Percentiles rank a stretch among this genome's conserved stretches.
Conservation (phyloP, 2,888 invertebrate species). For the Drosophila atripex region DNA sequence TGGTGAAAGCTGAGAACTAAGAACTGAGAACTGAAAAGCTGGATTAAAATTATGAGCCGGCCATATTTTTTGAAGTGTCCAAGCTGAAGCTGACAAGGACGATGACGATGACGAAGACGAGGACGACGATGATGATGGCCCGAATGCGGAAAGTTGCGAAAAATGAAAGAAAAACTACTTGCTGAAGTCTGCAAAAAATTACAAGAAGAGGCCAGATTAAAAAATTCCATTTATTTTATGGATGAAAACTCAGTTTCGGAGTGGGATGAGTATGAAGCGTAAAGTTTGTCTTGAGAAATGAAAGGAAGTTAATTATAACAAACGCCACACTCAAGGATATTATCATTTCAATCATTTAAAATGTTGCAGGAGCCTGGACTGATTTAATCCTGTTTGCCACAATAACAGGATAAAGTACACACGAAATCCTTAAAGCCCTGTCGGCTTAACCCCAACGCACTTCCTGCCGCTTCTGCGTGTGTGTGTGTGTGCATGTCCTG, state of each 20-base stretch:
- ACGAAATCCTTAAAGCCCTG: conserved; percentile 36
- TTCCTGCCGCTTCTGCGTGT: conserved; percentile 25
- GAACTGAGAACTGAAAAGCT: conserved; percentile 41
- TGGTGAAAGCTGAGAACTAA: background rate
- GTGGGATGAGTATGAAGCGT: conserved; percentile 22
- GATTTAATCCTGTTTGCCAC: conserved; percentile 7
- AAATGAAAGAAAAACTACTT: conserved; percentile 45
- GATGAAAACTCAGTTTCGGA: conserved; percentile 12
- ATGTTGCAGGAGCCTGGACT: conserved; percentile 4
- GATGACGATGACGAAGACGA: conserved; percentile 34
- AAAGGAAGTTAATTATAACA: conserved; percentile 16
- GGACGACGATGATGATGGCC: conserved; percentile 23
- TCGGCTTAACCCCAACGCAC: conserved; percentile 41
- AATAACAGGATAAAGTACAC: conserved; percentile 16
- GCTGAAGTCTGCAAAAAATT: conserved; percentile 51
- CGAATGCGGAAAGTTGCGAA: conserved; percentile 16
- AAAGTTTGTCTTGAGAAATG: conserved; percentile 40
- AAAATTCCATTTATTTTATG: conserved; percentile 43
- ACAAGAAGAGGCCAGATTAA: conserved; percentile 12
- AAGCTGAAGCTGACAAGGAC: conserved; percentile 44
- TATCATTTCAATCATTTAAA: conserved; percentile 11
- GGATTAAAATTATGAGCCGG: conserved; percentile 79
- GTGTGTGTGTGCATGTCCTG: conserved; percentile 44
- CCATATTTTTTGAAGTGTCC: conserved; percentile 73
- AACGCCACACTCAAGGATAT: conserved; percentile 6